These are phyloP conservation scores for Tortricodes alternella DNA, from an alignment of 2,888 invertebrate genomes.

Conservation along the genomic window DNA sequence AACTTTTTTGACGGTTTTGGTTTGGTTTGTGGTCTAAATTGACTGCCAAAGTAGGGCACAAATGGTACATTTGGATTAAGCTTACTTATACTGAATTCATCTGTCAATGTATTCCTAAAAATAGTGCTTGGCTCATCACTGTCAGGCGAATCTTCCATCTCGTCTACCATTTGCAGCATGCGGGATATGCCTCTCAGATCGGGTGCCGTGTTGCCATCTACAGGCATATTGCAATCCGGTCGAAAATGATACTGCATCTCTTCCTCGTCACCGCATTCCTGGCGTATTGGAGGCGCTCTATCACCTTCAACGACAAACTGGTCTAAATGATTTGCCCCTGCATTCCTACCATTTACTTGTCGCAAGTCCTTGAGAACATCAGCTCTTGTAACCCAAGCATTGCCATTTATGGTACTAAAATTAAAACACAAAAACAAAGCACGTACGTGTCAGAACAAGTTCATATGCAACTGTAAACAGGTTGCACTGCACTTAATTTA, in stretches of 20 bases:
- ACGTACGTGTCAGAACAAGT: not conserved
- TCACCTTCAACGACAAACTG: slow-evolving; percentile 47
- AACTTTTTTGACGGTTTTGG: slow-evolving; percentile 21
- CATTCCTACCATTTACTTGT: slow-evolving; percentile 41
- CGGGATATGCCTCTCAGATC: slow-evolving; percentile 56
- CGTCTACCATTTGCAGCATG: slow-evolving; percentile 52
- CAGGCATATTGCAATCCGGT: not conserved
- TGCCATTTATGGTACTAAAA: slow-evolving; percentile 31
- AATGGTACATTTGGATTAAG: slow-evolving; percentile 60
- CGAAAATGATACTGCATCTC: slow-evolving; percentile 41
- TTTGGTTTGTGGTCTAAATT: slow-evolving; percentile 8
- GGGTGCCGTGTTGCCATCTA: slow-evolving; percentile 38
- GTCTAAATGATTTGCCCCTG: slow-evolving; percentile 38
- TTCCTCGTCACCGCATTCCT: slow-evolving; percentile 40
- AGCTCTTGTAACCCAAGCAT: slow-evolving; percentile 51
- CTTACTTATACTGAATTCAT: slow-evolving; percentile 46
- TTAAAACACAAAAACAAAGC: not conserved
- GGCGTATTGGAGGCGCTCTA: slow-evolving; percentile 48
- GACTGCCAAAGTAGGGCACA: slow-evolving; percentile 40
- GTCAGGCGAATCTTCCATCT: not conserved
- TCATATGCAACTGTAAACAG: too few relatives aligned
- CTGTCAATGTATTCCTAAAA: slow-evolving; percentile 1
- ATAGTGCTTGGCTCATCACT: slow-evolving; percentile 1
- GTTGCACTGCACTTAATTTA: too few relatives aligned
- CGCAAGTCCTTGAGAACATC: slow-evolving; percentile 56